phyloP scores from a whole-genome alignment of 2,113 vertebrate genomes.

The Daboia siamensis region DNA sequence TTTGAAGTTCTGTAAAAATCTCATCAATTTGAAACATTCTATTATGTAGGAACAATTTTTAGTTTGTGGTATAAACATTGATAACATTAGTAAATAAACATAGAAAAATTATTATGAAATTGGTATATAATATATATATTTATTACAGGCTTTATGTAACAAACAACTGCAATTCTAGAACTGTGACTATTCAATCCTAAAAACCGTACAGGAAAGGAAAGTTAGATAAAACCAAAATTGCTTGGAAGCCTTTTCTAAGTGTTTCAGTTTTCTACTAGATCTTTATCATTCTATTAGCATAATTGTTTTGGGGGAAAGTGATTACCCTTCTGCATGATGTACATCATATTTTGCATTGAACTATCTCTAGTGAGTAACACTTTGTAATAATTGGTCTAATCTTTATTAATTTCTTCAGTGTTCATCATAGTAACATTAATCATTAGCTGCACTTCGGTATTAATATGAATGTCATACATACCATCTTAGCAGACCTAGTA shows the following conservation, averaged over 20 bases:
- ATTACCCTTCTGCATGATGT: conserved; percentile 25
- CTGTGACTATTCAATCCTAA: background rate
- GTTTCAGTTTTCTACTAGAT: conserved; percentile 16
- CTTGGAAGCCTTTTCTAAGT: background rate
- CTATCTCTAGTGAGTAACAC: conserved; percentile 11
- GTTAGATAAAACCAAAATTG: background rate
- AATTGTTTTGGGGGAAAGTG: background rate
- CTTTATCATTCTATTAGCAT: conserved; percentile 13
- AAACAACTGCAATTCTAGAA: background rate
- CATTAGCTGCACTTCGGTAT: conserved; percentile 24
- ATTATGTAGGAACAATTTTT: background rate
- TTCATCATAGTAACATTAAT: conserved; percentile 34
- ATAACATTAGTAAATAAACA: background rate
- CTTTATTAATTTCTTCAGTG: conserved; percentile 38
- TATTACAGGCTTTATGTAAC: background rate
- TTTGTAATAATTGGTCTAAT: conserved; percentile 30
- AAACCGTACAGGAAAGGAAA: background rate
- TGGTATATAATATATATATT: background rate
- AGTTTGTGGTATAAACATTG: background rate
- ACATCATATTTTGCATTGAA: conserved; percentile 24
- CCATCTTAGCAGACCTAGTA: conserved; percentile 27
- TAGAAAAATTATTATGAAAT: background rate
- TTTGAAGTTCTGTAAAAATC: background rate
- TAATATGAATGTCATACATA: conserved; percentile 36
- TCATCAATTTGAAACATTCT: background rate